These are phyloP conservation scores for Caenorhabditis drosophilae DNA, from an alignment of 2,888 invertebrate genomes.

Conservation along the genomic window DNA sequence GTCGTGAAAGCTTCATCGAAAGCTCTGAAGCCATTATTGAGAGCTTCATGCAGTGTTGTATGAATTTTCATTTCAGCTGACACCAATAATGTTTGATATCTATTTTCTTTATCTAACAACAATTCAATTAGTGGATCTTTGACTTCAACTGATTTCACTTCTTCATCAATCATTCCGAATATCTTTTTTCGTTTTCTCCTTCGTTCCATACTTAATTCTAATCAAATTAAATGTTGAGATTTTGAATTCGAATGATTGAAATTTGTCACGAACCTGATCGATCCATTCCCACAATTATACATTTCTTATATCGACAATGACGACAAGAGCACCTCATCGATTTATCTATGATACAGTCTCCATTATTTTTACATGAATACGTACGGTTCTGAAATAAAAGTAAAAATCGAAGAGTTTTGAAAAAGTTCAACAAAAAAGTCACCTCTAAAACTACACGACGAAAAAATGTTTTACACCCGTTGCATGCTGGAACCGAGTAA, in stretches of 20 bases:
- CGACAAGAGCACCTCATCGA: constrained; percentile 60
- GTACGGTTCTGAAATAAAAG: constrained; percentile 62
- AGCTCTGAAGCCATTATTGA: constrained; percentile 29
- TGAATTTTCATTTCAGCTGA: constrained; percentile 48
- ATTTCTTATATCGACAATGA: constrained; percentile 65
- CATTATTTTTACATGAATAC: constrained; percentile 65
- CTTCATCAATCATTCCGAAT: constrained; percentile 33
- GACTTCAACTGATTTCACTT: constrained; percentile 21
- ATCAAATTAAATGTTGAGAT: too few species aligned
- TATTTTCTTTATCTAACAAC: constrained; percentile 44
- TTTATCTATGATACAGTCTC: constrained; percentile 63
- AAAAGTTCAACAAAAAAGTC: constrained; percentile 6
- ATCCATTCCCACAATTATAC: constrained; percentile 63
- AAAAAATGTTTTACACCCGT: constrained; percentile 66
- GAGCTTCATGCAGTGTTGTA: constrained; percentile 38
- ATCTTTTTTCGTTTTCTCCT: constrained; percentile 60
- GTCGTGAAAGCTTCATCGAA: constrained; percentile 47
- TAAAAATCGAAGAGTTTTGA: neutral
- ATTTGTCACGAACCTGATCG: too few species aligned
- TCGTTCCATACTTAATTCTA: constrained; percentile 65
- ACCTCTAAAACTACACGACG: constrained; percentile 64
- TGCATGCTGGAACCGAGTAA: constrained; percentile 54
- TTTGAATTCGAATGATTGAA: too few species aligned
- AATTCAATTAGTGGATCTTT: constrained; percentile 53
- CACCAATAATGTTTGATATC: constrained; percentile 45